These are phyloP conservation scores for Archaeoteleia sp. DNA, from an alignment of 2,888 invertebrate species.

Conservation along the genomic window DNA sequence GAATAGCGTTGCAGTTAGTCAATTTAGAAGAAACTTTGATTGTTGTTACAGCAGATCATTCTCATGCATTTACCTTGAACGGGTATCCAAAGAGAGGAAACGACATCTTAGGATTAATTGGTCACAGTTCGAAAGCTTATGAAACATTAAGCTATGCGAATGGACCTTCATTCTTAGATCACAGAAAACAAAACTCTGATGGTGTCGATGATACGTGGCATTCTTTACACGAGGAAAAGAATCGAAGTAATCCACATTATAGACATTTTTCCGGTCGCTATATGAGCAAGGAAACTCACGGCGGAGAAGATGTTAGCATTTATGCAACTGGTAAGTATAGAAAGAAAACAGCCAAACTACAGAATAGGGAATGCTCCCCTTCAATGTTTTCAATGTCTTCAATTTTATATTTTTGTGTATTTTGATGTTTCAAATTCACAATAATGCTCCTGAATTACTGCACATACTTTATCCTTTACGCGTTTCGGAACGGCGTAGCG, in stretches of 20 bases:
- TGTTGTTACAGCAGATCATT: slow-evolving; percentile 82
- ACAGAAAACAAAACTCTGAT: slow-evolving; percentile 71
- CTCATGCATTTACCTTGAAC: slow-evolving; percentile 79
- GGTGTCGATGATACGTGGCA: slow-evolving; percentile 70
- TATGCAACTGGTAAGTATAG: slow-evolving; percentile 76
- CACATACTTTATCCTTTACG: no score
- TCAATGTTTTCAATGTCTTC: no score
- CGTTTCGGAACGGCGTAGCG: no score
- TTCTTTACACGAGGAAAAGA: slow-evolving; percentile 65
- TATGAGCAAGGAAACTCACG: slow-evolving; percentile 78
- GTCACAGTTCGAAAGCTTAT: slow-evolving; percentile 72
- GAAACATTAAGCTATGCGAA: slow-evolving; percentile 81
- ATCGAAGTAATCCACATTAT: slow-evolving; percentile 74
- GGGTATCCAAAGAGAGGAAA: slow-evolving; percentile 79
- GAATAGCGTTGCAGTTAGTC: slow-evolving; percentile 76
- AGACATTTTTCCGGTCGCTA: slow-evolving; percentile 76
- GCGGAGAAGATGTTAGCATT: slow-evolving; percentile 83
- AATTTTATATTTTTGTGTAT: no score
- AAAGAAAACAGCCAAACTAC: no score
- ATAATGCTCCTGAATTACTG: no score
- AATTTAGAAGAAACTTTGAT: slow-evolving; percentile 80
- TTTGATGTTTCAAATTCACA: no score
- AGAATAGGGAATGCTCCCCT: no score
- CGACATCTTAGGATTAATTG: slow-evolving; percentile 77
- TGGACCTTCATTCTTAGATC: slow-evolving; percentile 79